Evolutionary conservation across 2,797 vertebrate species (phyloP), one percentile per base, ranked within the genome.

Genomic region (Pelochelys cantorii): DNA sequence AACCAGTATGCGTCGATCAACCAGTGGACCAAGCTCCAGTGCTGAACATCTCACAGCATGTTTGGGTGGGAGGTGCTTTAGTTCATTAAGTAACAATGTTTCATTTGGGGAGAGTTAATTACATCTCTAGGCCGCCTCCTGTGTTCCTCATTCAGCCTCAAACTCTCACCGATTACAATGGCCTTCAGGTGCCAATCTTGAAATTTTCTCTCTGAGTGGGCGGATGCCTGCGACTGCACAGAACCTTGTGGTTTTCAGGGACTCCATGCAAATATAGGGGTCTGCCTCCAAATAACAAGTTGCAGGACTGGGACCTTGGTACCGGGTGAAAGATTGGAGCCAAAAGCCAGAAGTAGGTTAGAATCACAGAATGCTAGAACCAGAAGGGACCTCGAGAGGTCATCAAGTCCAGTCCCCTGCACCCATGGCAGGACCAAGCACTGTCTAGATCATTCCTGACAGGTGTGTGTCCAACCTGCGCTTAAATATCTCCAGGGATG

Each of bases 211-310:
- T 27, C n/a, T 59, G 68, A 22, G 5, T 25, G 83, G 78, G 56
- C 15, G 5, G 52, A 4, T 13, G 5, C 77, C 11, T 53, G 6
- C 29, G 13, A 4, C 68, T 52, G 0, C 4, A 1, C 27, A 27
- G 62, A 65, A 29, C 18, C 34, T 37, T 22, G 20, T 37, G 20
- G 65, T n/a, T n/a, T 68, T 68, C n/a, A 4, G 68, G n/a, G 20
- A 37, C 68, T 71, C 5, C 68, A 37, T 22, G 10, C 34, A 71
- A 60, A 11, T 11, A 10, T 37, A 37, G 34, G 34, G 22, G 34
- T 37, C 68, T 71, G 34, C n/a, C 68, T 52, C 42, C 27, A 27
- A 29, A 52, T 52, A 48, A 14, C 1, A 10, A 77, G 42, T 29
- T 52, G 13, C 74, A 77, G 74, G 74, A 48, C 23, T 27, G 25